A percentile compares a stretch with the other conserved stretches of the same genome.
Conservation (phyloP, 2,113 vertebrate species). For the Myiopsitta monachus region DNA sequence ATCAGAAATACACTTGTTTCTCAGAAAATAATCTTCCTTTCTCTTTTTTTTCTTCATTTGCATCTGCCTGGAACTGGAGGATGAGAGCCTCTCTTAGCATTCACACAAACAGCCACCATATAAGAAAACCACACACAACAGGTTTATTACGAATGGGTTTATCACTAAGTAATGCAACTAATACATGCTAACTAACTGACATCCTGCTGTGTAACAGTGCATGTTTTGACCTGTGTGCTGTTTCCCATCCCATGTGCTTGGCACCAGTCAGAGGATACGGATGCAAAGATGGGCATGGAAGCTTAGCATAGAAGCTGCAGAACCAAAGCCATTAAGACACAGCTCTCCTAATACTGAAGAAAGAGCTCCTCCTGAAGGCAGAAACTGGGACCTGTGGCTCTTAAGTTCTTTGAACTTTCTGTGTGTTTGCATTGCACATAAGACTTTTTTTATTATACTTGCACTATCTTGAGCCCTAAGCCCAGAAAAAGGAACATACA, state of each 20-base stretch:
- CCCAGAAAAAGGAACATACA: background rate
- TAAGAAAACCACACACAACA: background rate
- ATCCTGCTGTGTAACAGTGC: background rate
- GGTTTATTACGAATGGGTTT: background rate
- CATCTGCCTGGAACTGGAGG: conserved; percentile 12
- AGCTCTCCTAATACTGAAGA: background rate
- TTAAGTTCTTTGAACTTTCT: background rate
- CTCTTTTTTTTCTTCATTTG: conserved; percentile 21
- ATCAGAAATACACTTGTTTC: background rate
- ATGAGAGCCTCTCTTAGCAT: background rate
- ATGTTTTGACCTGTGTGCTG: background rate
- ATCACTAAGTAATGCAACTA: background rate
- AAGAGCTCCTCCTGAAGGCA: conserved; percentile 50
- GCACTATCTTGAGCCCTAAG: background rate
- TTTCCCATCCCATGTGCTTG: background rate
- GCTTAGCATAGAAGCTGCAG: background rate
- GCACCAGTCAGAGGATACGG: background rate
- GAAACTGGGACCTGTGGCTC: background rate
- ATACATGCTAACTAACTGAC: background rate
- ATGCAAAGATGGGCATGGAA: background rate
- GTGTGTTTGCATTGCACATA: background rate
- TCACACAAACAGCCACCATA: background rate
- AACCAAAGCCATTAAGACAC: background rate
- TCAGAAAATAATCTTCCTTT: conserved; percentile 27
- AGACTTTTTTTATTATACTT: background rate